Evolutionary conservation across 2,888 invertebrate species (phyloP).

Genomic region (Limnephilus auricula): DNA sequence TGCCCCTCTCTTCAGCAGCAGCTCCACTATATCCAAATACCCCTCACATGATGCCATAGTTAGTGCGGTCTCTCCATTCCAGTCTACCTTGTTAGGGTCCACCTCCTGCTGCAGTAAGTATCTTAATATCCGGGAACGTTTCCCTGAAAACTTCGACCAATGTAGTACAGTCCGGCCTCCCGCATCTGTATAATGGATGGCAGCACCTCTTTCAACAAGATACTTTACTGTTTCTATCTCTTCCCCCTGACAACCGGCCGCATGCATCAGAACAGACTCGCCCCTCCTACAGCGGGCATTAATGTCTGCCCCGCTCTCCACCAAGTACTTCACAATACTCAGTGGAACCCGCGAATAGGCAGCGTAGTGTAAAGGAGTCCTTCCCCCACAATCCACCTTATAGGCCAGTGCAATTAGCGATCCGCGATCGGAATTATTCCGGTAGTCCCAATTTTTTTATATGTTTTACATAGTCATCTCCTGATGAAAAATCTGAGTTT

Average conservation of each 20-base stretch:
- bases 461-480: no score
- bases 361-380: neutral
- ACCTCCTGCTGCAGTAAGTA: no score
- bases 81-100: no score
- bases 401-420: no score
- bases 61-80: no score
- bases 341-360: neutral
- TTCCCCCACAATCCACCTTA: accelerated
- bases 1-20: no score
- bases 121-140: no score
- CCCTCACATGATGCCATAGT: no score
- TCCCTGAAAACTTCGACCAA: neutral
- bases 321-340: neutral
- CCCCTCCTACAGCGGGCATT: neutral
- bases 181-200: neutral
- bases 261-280: neutral
- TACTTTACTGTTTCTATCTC: neutral
- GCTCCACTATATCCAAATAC: no score
- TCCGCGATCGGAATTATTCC: no score
- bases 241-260: neutral
- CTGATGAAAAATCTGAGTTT: no score
- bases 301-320: neutral
- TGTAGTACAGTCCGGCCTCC: neutral
- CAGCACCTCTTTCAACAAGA: neutral
- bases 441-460: no score